Base-by-base conservation (phyloP, 2,113 vertebrate species). In the Gymnogyps californianus region DNA sequence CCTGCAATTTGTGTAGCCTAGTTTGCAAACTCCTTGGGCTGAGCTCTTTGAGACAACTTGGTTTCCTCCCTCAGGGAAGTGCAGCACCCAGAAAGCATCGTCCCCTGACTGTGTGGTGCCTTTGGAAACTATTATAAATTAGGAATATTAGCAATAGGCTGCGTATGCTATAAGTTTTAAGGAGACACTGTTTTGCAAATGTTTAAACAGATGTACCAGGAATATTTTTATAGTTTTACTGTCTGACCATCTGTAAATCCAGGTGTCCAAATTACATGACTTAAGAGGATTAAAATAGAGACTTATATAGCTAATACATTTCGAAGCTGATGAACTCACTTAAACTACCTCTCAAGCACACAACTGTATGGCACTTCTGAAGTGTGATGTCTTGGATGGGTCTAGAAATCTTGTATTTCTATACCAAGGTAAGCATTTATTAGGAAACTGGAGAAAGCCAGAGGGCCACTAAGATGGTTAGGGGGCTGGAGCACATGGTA, bases 241-340 rank as follows among this genome's bases (percentile, higher is more conserved):
- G 46, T 72, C 81, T 96, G 78, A 57, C 84, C 81, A 91, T 94
- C 95, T 97, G 87, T 70, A 96, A 97, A 96, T 11, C 81, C 78
- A 96, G 91, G 87, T 95, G 93, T 95, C 78, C 55, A 87, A 86
- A 85, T 36, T 58, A 42, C 21, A 7, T 40, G 40, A 77, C 66
- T 95, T 92, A 65, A 89, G 76, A 80, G 66, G 57, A 72, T 54
- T 85, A 81, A 87, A 96, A 89, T 31, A 72, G 89, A 61, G 15
- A 72, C n/a, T 26, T 42, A 32, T n/a, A 66, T 32, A 80, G 59
- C 38, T 72, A 77, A 70, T 71, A 51, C 24, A 64, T 49, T 51
- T 70, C 51, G 58, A 97, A 94, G 62, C 49, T 70, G 58, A 80
- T 58, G 46, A 58, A 77, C 65, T 67, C 15, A 46, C 46, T 61